Conservation (phyloP, 2,797 vertebrate species). For the Enteromius trimaculatus region DNA sequence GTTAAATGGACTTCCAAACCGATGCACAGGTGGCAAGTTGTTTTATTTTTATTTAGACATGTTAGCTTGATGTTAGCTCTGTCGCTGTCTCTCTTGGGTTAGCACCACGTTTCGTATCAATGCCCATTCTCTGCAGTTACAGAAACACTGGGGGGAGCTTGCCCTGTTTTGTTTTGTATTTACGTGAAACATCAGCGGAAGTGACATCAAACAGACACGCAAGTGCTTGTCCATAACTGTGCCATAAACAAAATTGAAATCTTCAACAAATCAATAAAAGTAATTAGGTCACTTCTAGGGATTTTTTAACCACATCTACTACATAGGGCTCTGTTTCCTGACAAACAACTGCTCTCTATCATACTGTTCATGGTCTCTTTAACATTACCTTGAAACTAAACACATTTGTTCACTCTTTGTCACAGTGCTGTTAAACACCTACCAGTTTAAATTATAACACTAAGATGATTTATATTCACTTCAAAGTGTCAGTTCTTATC, state of each 20-base stretch:
- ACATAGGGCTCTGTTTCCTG: not conserved
- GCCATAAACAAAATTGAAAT: not conserved
- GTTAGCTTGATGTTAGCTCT: too few species aligned
- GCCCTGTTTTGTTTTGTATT: too few species aligned
- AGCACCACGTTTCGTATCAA: too few species aligned
- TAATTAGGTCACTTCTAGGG: not conserved
- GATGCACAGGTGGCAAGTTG: too few species aligned
- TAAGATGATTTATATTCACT: not conserved
- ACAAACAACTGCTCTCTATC: not conserved
- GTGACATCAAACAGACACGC: not conserved
- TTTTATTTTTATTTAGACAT: too few species aligned
- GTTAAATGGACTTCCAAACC: too few species aligned
- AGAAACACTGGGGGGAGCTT: too few species aligned
- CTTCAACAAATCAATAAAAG: not conserved
- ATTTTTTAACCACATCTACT: not conserved
- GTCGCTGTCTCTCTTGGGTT: too few species aligned
- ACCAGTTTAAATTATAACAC: not conserved
- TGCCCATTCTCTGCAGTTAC: too few species aligned
- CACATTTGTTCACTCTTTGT: not conserved
- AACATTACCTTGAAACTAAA: not conserved
- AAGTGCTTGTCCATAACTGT: not conserved
- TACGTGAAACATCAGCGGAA: too few species aligned
- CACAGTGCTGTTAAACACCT: not conserved
- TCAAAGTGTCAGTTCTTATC: not conserved
- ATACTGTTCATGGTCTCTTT: not conserved